Conservation (phyloP, 2,113 vertebrate genomes). For the Malurus melanocephalus region DNA sequence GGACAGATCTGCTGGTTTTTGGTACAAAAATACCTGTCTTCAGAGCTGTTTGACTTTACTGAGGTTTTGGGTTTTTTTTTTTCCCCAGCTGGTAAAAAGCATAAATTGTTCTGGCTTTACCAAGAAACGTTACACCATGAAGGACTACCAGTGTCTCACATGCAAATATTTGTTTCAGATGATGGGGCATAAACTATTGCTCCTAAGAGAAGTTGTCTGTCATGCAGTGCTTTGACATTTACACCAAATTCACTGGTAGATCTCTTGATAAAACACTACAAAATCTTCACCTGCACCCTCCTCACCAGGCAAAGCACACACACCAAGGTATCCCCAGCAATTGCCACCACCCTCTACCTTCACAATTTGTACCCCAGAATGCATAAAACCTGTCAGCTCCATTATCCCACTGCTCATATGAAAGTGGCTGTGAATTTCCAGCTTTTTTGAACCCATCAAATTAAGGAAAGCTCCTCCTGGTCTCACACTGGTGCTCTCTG, state of each 20-base stretch:
- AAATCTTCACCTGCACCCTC: neutral
- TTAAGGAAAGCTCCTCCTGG: neutral
- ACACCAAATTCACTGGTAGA: neutral
- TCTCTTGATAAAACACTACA: neutral
- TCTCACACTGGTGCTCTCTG: neutral
- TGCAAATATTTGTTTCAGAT: neutral
- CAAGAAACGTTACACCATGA: neutral
- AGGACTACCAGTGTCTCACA: neutral
- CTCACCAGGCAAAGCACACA: neutral
- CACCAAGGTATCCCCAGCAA: neutral
- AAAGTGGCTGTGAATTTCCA: neutral
- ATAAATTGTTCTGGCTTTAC: neutral
- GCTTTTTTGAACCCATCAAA: neutral
- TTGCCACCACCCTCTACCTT: neutral
- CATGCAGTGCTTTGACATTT: neutral
- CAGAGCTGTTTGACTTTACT: neutral
- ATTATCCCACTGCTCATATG: neutral
- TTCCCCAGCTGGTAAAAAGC: neutral
- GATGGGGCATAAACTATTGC: neutral
- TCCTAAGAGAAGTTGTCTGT: neutral
- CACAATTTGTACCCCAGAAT: neutral
- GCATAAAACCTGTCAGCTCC: neutral
- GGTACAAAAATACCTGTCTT: neutral
- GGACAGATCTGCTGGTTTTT: neutral
- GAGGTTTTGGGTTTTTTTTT: rapidly evolving